Evolutionary conservation across 2,888 invertebrate genomes (phyloP).

Genomic region (Tridacna gigas): DNA sequence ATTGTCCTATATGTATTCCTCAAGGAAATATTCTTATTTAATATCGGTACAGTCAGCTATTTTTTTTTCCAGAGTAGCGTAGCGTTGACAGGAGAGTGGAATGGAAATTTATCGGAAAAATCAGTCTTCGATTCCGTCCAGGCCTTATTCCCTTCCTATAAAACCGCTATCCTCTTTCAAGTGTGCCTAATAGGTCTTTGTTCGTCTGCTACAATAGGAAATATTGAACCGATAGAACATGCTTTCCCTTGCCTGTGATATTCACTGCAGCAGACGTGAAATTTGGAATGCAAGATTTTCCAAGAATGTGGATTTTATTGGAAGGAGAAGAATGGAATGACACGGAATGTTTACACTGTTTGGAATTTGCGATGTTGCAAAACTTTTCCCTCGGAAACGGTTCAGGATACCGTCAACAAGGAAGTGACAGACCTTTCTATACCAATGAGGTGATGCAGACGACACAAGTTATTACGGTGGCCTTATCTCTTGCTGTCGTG

Average conservation of each 20-base stretch:
- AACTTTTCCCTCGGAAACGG: conserved; percentile 2
- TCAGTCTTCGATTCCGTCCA: not conserved
- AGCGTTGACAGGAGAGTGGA: conserved; percentile 9
- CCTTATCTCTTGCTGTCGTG: conserved; percentile 69
- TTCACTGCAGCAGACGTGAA: conserved; percentile 14
- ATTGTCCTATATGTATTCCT: too few relatives aligned
- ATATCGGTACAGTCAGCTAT: too few relatives aligned
- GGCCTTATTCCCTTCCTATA: conserved; percentile 11
- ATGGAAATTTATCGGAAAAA: conserved; percentile 24
- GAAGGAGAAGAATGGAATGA: not conserved
- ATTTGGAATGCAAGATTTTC: not conserved
- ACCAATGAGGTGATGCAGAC: conserved; percentile 32
- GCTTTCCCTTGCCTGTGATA: not conserved
- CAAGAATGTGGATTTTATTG: conserved; percentile 20
- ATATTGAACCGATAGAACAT: conserved; percentile 10
- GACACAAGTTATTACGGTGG: conserved; percentile 66
- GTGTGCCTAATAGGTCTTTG: conserved; percentile 22
- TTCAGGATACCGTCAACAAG: not conserved
- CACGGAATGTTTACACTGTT: conserved; percentile 19
- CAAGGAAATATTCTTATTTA: too few relatives aligned
- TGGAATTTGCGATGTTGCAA: conserved; percentile 8
- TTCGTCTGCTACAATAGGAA: conserved; percentile 9
- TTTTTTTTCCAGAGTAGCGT: not conserved
- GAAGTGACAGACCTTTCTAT: not conserved
- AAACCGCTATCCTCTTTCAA: conserved; percentile 10